Base-by-base conservation (phyloP, 2,113 vertebrate genomes). In the Piprites chloris region DNA sequence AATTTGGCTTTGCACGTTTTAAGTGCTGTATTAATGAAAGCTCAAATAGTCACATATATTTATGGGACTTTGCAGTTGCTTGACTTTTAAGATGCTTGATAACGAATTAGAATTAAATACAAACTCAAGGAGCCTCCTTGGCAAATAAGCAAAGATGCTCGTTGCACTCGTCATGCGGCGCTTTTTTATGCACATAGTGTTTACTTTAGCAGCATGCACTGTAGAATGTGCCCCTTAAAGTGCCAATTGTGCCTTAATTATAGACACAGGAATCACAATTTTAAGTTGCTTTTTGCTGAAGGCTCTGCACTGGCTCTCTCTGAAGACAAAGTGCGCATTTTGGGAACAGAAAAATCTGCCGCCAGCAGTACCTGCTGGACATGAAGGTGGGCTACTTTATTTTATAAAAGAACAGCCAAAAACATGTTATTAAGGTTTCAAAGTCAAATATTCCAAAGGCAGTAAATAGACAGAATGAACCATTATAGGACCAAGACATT, bases 271-370 rank as follows among this genome's bases (percentile, higher is more conserved):
- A 87, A 61, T 81, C 52, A 28, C 39, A 68, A 11, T 74, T 90
- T 90, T 77, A 61, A 37, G 67, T 84, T 80, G n/a, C n/a, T 56
- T 92, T 92, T 93, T 80, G 44, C 76, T 86, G 85, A 80, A 63
- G 61, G 37, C 61, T 84, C 30, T 80, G 52, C 46, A 20, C 44
- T 75, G 49, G 7, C 26, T 53, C 14, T 49, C 33, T 82, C 52
- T 44, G 52, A 79, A 74, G 42, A 26, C 27, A 68, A 37, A 87
- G 19, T 12, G 46, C 32, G 4, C 15, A 3, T 87, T 61, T 82
- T 52, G 32, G 41, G 55, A 91, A 62, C 32, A 85, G 52, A 77
- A 93, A 93, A 47, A 6, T 41, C 33, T 0, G 0, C 81, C 53
- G 3, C 17, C 21, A 46, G 75, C 59, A 46, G 26, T 53, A 76